Base-by-base conservation (phyloP, 2,797 vertebrate genomes). In the Apogon hyalosoma region DNA sequence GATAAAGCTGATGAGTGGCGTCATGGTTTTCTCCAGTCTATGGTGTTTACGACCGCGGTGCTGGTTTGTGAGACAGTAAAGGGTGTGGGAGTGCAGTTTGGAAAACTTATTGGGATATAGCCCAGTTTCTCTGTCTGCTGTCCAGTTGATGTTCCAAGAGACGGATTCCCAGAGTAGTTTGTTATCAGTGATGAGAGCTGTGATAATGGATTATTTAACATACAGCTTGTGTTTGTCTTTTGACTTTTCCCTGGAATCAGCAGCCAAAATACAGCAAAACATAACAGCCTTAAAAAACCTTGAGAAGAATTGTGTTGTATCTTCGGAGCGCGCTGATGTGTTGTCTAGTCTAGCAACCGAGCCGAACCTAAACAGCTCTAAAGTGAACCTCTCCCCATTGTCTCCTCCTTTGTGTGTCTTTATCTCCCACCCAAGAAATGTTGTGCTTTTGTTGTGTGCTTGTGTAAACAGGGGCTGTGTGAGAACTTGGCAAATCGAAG, bases 401-500 rank as follows among this genome's bases (percentile, higher is more conserved):
- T 90, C 82, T 79, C 65, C 63, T 74, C 77, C 76, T 83, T 76
- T 87, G 76, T 86, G 75, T 46, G 80, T 80, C 87, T 88, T 92
- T 92, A 94, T 94, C 92, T 90, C 78, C 73, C 65, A 46, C 82
- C 72, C 88, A 80, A 90, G 89, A 93, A 77, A 91, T 91, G 92
- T 88, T 90, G 89, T 91, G 84, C 89, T 90, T 93, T 92, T 94
- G 92, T 94, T 92, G 89, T 90, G 88, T 19, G 86, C 91, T 89
- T 91, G 84, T 92, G 90, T 93, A 92, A 94, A 93, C 92, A 93
- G 63, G 83, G 80, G 70, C 80, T 69, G 87, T 91, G 90, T 92
- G 93, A 93, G 92, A 94, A 90, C 85, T 47, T 6, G 46, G 88
- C 48, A 76, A 86, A 87, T 88, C 13, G 54, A 85, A 92, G 92